Conservation (phyloP, 2,888 invertebrate genomes). For the Nymphalis polychloros region DNA sequence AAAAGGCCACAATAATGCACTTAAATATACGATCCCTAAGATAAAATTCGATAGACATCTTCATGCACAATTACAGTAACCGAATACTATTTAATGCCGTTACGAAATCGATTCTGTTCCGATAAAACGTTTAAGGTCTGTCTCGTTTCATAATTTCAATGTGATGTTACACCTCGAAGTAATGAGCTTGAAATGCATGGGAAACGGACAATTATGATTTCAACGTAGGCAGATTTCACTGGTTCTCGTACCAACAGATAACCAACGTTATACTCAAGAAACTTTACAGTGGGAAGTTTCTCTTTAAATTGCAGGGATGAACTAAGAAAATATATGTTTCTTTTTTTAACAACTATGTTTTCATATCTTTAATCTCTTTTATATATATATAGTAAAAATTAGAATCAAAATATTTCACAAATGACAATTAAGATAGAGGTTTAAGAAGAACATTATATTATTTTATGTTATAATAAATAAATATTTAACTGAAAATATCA, state of each 20-base stretch:
- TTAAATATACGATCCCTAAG: constrained; percentile 21
- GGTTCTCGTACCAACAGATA: not conserved
- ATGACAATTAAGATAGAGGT: no score
- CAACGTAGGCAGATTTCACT: constrained; percentile 7
- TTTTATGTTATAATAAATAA: no score
- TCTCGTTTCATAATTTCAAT: constrained; percentile 18
- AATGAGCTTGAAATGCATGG: constrained; percentile 18
- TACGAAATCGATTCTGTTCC: constrained; percentile 23
- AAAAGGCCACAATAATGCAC: constrained; percentile 16
- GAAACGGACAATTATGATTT: constrained; percentile 5
- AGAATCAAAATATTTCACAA: no score
- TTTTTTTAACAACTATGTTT: no score
- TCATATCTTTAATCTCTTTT: no score
- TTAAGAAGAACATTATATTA: no score
- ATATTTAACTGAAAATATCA: no score
- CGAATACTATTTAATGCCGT: constrained; percentile 17
- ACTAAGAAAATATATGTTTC: no score
- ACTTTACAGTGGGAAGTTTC: no score
- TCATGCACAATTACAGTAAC: constrained; percentile 29
- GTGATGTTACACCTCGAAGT: constrained; percentile 14
- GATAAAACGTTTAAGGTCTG: constrained; percentile 18
- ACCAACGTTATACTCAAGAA: no score
- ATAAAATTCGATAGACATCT: constrained; percentile 35
- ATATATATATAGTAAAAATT: no score
- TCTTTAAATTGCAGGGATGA: no score